Percentiles rank a stretch among this genome's conserved stretches.
These are phyloP conservation scores for Gastracanthus pulcherrimus DNA, from an alignment of 2,888 invertebrate genomes.

Conservation along the genomic window DNA sequence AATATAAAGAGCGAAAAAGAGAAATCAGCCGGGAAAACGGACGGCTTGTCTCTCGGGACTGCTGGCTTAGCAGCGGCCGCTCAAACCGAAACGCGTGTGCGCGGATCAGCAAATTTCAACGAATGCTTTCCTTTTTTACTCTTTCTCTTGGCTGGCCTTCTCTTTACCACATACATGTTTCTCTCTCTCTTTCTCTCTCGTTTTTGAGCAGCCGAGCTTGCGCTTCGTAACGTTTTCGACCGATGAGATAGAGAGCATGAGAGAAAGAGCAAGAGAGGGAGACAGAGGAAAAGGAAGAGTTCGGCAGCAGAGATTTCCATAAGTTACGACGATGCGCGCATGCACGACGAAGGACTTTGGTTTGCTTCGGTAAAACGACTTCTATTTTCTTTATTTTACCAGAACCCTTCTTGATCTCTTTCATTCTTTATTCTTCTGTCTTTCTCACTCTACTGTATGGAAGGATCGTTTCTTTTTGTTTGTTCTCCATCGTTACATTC, in stretches of 20 bases:
- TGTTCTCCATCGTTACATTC: not conserved
- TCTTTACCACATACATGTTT: not conserved
- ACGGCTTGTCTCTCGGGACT: constrained; percentile 27
- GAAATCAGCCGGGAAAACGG: constrained; percentile 26
- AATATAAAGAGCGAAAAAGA: constrained; percentile 37
- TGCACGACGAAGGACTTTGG: constrained; percentile 16
- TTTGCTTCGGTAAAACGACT: not conserved
- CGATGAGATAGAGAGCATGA: too few relatives aligned
- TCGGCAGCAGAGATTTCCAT: constrained; percentile 47
- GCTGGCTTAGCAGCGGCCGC: constrained; percentile 39
- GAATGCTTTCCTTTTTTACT: not conserved
- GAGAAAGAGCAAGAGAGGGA: too few relatives aligned
- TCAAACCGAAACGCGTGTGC: constrained; percentile 39
- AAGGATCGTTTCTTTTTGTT: not conserved
- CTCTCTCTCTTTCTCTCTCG: not conserved
- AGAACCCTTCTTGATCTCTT: not conserved
- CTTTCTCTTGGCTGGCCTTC: not conserved
- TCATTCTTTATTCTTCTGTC: too few relatives aligned
- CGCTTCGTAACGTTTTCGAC: not conserved
- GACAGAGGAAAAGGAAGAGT: too few relatives aligned
- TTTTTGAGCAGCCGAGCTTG: not conserved
- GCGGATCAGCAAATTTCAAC: constrained; percentile 34
- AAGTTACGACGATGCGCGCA: constrained; percentile 35
- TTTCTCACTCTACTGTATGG: too few relatives aligned
- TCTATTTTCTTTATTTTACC: not conserved